These are phyloP conservation scores for Dromaius novaehollandiae DNA, from an alignment of 2,113 vertebrate genomes.

Conservation along the genomic window DNA sequence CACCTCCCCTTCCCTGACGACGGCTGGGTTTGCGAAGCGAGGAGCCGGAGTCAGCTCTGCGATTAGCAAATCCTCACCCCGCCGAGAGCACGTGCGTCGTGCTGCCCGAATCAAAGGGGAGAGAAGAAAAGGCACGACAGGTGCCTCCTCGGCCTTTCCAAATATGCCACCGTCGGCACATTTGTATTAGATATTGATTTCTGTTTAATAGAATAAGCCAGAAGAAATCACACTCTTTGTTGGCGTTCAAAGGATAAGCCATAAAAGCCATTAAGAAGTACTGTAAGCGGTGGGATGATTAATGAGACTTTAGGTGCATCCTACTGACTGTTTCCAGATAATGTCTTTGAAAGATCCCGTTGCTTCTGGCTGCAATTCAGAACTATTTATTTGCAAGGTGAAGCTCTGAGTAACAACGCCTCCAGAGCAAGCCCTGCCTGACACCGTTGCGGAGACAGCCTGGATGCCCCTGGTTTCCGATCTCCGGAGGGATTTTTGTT, in stretches of 20 bases:
- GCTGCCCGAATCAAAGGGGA: background rate
- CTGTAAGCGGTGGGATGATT: slow-evolving; percentile 78
- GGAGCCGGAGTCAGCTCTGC: accelerated
- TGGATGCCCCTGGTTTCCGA: slow-evolving; percentile 34
- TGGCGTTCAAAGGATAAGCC: slow-evolving; percentile 81
- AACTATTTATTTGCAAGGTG: slow-evolving; percentile 83
- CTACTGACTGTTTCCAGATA: slow-evolving; percentile 79
- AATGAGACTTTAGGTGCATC: slow-evolving; percentile 76
- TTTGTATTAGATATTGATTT: slow-evolving; percentile 83
- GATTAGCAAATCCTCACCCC: background rate
- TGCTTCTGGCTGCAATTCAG: slow-evolving; percentile 76
- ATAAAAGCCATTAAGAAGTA: slow-evolving; percentile 82
- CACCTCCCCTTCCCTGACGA: background rate
- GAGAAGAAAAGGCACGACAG: slow-evolving; percentile 10
- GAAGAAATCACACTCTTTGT: slow-evolving; percentile 79
- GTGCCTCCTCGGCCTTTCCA: slow-evolving; percentile 59
- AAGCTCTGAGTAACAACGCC: slow-evolving; percentile 65
- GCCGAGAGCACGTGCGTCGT: background rate
- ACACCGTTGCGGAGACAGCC: slow-evolving; percentile 48
- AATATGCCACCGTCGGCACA: slow-evolving; percentile 71
- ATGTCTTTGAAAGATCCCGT: slow-evolving; percentile 80
- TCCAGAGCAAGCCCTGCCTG: slow-evolving; percentile 20
- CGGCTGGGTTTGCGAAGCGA: background rate
- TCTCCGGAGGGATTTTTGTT: slow-evolving; percentile 10
- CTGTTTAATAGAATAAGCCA: slow-evolving; percentile 82